Percentiles rank a stretch among this genome's conserved stretches.
phyloP scores from a whole-genome alignment of 2,797 vertebrate species.

The Falco rusticolus region DNA sequence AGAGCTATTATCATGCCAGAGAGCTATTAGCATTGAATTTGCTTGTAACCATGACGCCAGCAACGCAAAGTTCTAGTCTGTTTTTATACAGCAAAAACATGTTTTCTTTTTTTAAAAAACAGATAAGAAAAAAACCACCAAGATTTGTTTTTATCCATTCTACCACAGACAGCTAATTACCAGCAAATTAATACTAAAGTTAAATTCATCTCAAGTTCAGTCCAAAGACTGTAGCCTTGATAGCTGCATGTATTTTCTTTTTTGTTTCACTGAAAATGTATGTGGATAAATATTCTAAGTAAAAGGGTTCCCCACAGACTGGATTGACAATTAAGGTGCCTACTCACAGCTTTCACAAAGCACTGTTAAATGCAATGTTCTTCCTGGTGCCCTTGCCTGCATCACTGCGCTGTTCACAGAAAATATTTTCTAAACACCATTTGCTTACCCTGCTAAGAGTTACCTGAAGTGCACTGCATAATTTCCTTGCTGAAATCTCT shows the following conservation, averaged over 20 bases:
- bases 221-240: background rate
- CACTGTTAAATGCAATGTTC: background rate
- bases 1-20: background rate
- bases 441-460: background rate
- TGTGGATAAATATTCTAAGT: background rate
- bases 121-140: background rate
- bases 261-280: background rate
- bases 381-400: background rate
- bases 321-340: background rate
- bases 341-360: background rate
- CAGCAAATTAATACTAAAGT: background rate
- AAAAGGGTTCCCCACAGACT: background rate
- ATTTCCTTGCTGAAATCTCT: background rate
- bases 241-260: background rate
- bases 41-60: constrained; percentile 41
- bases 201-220: background rate
- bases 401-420: background rate
- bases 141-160: background rate
- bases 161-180: background rate
- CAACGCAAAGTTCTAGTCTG: background rate
- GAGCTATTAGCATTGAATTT: background rate
- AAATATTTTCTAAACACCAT: background rate
- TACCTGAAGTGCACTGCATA: background rate
- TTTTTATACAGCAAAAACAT: background rate
- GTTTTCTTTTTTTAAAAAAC: background rate